phyloP scores from a whole-genome alignment of 2,113 vertebrate genomes.

The Pomatorhinus ruficollis region DNA sequence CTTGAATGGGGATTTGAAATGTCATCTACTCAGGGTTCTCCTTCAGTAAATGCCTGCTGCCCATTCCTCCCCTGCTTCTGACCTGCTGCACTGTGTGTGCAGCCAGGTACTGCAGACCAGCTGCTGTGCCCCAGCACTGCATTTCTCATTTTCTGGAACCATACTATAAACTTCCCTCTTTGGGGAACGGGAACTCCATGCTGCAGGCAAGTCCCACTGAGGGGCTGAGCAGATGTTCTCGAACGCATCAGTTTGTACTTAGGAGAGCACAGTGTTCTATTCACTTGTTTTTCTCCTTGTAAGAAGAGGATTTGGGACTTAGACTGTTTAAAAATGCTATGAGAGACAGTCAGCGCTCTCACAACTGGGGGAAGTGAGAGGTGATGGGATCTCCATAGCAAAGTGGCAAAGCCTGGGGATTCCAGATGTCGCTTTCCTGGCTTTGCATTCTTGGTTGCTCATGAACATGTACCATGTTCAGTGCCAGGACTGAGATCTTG shows the following conservation, averaged over 20 bases:
- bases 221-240: not conserved
- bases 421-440: not conserved
- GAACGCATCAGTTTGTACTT: not conserved
- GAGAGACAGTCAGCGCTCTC: not conserved
- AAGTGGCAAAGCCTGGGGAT: not conserved
- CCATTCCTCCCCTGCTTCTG: not conserved
- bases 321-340: not conserved
- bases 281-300: not conserved
- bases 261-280: not conserved
- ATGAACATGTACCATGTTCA: not conserved
- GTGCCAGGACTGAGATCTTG: not conserved
- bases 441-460: not conserved
- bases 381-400: not conserved
- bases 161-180: not conserved
- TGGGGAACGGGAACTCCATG: not conserved
- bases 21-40: not conserved
- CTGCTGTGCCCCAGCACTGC: not conserved
- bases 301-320: not conserved
- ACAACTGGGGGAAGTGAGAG: not conserved
- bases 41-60: not conserved
- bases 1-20: not conserved
- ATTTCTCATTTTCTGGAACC: not conserved
- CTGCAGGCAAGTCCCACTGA: not conserved
- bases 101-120: not conserved
- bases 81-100: rapidly evolving